Evolutionary conservation across 2,888 invertebrate species (phyloP), one percentile per base, ranked within the genome.

Genomic region (Chymomyza caudatula): DNA sequence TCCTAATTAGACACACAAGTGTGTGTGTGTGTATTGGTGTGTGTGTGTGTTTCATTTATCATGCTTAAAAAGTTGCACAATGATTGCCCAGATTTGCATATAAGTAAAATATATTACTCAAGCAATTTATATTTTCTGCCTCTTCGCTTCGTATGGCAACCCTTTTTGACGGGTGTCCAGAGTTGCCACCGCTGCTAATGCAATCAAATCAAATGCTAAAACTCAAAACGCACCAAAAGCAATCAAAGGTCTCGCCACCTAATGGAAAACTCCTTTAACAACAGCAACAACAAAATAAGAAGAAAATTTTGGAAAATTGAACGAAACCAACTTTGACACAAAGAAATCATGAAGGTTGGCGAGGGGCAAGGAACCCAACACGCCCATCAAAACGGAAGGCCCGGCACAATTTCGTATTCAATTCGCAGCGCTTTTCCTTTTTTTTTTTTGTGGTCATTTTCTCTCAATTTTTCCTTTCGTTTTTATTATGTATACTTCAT

Each of bases 341-440:
- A 83, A 83, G 71, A 76, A 77, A 77, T 85, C 70, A 76, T n/a
- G n/a, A n/a, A n/a, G n/a, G n/a, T n/a, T n/a, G 70, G 73, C 65
- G 73, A 59, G 74, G 29, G 63, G 73, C 61, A 68, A 57, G 69
- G 58, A 19, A 19, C 64, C 67, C 69, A 20, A 22, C 22, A 22
- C 6, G 47, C 47, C 47, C 17, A 65, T 67, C 66, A 75, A 65
- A 76, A 71, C 74, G 77, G 72, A 77, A 74, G 69, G 65, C 71
- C 77, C 72, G 69, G 69, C 69, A 72, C 66, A 76, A 75, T 76
- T 76, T 75, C 44, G 68, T 63, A 68, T 66, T 67, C 70, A 77
- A 73, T 74, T 74, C 69, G 61, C 74, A 44, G 44, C 29, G 72
- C 54, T 65, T 59, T 53, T 63, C 3, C 43, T 15, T 17, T 44